Evolutionary conservation across 2,888 invertebrate genomes (phyloP).

Genomic region (Lepidochitona cinerea): DNA sequence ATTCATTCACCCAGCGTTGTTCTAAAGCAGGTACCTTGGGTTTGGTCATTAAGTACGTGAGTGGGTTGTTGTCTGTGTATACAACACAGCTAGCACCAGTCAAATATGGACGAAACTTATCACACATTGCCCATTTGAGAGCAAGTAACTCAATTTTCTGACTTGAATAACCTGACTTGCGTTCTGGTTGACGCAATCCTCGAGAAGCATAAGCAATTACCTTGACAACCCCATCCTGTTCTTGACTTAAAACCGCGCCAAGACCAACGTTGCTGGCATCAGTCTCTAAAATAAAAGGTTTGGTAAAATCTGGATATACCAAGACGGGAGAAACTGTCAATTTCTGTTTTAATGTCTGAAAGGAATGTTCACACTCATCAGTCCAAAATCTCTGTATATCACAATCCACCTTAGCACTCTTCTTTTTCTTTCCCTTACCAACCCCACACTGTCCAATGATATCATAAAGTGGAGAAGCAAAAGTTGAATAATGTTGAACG

Average conservation of each 20-base stretch:
- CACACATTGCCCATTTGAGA: slow-evolving; percentile 33
- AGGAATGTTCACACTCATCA: slow-evolving; percentile 21
- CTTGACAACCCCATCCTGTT: slow-evolving; percentile 15
- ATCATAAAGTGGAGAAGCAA: neutral
- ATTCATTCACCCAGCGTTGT: slow-evolving; percentile 27
- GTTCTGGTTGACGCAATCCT: slow-evolving; percentile 15
- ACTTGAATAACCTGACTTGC: slow-evolving; percentile 22
- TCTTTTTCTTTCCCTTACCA: neutral
- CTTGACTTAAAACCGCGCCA: slow-evolving; percentile 27
- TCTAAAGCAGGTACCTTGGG: slow-evolving; percentile 21
- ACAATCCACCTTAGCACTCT: neutral
- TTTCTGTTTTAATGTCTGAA: slow-evolving; percentile 22
- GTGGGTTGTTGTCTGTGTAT: slow-evolving; percentile 22
- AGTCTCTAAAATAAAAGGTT: slow-evolving; percentile 15
- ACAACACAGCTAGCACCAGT: slow-evolving; percentile 18
- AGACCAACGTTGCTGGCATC: slow-evolving; percentile 21
- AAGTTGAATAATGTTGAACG: neutral
- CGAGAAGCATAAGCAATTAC: slow-evolving; percentile 29
- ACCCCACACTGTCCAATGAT: neutral
- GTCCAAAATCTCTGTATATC: slow-evolving; percentile 10
- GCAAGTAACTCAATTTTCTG: slow-evolving; percentile 30
- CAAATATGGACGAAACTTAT: slow-evolving; percentile 26
- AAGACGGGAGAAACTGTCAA: slow-evolving; percentile 26
- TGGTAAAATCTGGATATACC: slow-evolving; percentile 24
- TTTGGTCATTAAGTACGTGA: slow-evolving; percentile 13